These are phyloP conservation scores for Tipula lateralis DNA, from an alignment of 2,888 invertebrate genomes.

Conservation along the genomic window DNA sequence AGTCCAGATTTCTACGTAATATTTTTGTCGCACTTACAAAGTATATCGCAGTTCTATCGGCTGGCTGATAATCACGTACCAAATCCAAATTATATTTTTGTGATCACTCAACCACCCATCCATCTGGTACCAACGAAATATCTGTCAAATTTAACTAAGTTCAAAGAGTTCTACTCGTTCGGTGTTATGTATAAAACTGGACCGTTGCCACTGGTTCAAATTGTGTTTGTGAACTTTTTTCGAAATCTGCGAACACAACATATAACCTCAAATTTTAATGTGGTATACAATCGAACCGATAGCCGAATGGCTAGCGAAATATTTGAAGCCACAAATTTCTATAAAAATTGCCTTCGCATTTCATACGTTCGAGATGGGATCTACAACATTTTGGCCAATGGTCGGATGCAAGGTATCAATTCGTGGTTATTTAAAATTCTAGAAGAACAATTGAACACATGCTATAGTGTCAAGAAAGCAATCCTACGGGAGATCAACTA, in stretches of 20 bases:
- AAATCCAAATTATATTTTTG: not conserved
- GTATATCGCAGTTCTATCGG: not conserved
- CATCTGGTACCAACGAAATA: not conserved
- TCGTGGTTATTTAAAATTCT: no score
- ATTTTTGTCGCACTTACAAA: not conserved
- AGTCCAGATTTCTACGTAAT: not conserved
- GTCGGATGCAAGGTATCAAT: not conserved
- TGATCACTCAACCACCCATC: not conserved
- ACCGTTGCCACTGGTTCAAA: not conserved
- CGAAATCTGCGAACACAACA: not conserved
- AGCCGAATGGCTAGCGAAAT: no score
- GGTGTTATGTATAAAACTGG: not conserved
- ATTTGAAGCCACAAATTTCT: not conserved
- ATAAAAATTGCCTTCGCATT: not conserved
- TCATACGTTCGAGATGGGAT: not conserved
- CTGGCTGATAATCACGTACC: not conserved
- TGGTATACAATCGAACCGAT: no score
- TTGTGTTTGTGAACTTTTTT: not conserved
- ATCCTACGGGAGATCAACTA: not conserved
- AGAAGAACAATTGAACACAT: not conserved
- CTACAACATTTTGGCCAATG: not conserved
- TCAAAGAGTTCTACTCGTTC: not conserved
- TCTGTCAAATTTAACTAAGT: not conserved
- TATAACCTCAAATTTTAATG: no score
- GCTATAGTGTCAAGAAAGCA: no score